phyloP scores from a whole-genome alignment of 1,140 invertebrate genomes.

The Ceratosolen fusciceps region DNA sequence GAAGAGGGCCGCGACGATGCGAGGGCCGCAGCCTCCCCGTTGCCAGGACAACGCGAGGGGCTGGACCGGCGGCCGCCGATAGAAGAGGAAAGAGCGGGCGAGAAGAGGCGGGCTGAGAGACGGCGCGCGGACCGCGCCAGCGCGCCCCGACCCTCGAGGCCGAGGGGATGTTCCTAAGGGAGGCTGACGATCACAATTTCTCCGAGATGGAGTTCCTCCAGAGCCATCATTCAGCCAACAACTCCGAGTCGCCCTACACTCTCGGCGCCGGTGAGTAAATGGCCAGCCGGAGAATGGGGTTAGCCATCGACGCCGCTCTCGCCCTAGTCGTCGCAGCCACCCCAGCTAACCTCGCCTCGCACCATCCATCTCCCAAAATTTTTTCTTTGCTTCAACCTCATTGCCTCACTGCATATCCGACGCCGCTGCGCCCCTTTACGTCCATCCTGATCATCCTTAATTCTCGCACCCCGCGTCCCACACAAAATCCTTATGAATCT shows the following conservation, averaged over 20 bases:
- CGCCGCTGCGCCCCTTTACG: too few species aligned
- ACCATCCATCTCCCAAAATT: too few species aligned
- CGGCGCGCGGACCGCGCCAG: slow-evolving; percentile 18
- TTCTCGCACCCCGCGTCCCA: too few species aligned
- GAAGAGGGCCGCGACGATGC: not conserved
- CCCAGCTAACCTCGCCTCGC: too few species aligned
- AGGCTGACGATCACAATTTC: slow-evolving; percentile 63
- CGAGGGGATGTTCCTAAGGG: slow-evolving; percentile 66
- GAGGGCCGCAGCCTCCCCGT: slow-evolving; percentile 50
- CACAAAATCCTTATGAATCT: too few species aligned
- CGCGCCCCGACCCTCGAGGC: slow-evolving; percentile 39
- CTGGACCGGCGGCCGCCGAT: slow-evolving; percentile 65
- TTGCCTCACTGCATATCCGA: too few species aligned
- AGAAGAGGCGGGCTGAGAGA: slow-evolving; percentile 6
- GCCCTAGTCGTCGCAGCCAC: too few species aligned
- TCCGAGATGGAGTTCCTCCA: slow-evolving; percentile 72
- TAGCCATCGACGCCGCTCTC: too few species aligned
- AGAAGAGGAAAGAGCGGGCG: slow-evolving; percentile 49
- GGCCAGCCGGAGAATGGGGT: too few species aligned
- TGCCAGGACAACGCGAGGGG: slow-evolving; percentile 68
- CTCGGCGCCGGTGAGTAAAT: slow-evolving; percentile 65
- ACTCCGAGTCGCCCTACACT: slow-evolving; percentile 68
- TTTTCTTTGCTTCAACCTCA: too few species aligned
- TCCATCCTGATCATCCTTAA: not conserved
- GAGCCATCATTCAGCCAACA: slow-evolving; percentile 71